phyloP scores from a whole-genome alignment of 2,888 invertebrate species.

The Schizaphis graminum region DNA sequence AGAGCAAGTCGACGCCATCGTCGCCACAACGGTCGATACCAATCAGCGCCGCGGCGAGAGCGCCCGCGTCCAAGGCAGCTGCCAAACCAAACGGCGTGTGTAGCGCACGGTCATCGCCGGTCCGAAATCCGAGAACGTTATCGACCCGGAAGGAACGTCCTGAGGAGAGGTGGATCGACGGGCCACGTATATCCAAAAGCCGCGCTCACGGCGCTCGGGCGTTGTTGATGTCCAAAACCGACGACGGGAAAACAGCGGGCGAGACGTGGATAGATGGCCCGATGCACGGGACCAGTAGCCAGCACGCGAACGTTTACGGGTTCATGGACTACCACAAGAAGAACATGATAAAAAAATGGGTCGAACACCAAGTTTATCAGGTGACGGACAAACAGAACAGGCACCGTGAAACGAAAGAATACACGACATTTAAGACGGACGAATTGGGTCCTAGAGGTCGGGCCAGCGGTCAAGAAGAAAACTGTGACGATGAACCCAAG shows the following conservation, averaged over 20 bases:
- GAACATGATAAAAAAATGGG: conserved; percentile 94
- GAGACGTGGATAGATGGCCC: conserved; percentile 98
- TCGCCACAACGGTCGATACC: conserved; percentile 76
- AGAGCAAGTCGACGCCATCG: conserved; percentile 71
- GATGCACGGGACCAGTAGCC: conserved; percentile 72
- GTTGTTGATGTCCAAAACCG: conserved; percentile 65
- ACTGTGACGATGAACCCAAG: conserved; percentile 66
- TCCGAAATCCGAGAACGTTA: conserved; percentile 69
- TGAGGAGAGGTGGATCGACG: conserved; percentile 97
- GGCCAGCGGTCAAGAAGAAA: conserved; percentile 69
- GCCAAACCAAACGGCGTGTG: conserved; percentile 70
- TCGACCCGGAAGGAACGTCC: conserved; percentile 71
- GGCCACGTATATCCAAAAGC: conserved; percentile 88
- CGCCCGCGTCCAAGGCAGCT: conserved; percentile 68
- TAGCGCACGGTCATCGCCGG: conserved; percentile 75
- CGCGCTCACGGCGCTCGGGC: conserved; percentile 83
- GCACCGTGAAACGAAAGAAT: conserved; percentile 68
- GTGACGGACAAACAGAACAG: conserved; percentile 77
- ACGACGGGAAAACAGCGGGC: conserved; percentile 70
- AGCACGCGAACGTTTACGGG: conserved; percentile 75
- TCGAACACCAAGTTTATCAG: conserved; percentile 89
- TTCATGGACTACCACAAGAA: conserved; percentile 95
- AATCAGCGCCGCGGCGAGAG: conserved; percentile 72
- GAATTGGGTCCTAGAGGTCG: conserved; percentile 74
- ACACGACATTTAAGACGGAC: conserved; percentile 73